Evolutionary conservation across 2,888 invertebrate species (phyloP).

Genomic region (Choreutis nemorana): DNA sequence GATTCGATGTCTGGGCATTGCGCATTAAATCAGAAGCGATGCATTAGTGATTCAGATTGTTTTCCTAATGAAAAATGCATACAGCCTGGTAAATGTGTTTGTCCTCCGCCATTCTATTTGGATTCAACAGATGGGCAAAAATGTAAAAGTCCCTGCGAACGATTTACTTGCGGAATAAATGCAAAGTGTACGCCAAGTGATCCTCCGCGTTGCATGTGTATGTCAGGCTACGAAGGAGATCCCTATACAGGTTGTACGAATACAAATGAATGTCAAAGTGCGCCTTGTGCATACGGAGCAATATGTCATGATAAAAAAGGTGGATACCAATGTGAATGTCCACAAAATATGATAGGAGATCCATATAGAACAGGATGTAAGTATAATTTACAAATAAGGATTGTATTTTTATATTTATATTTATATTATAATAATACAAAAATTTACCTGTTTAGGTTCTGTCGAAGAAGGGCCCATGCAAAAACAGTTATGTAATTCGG

Average conservation of each 20-base stretch:
- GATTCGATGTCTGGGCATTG: constrained; percentile 86
- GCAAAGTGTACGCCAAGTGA: constrained; percentile 89
- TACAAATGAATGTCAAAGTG: constrained; percentile 84
- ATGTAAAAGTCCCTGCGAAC: constrained; percentile 92
- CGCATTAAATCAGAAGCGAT: constrained; percentile 82
- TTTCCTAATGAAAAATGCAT: constrained; percentile 88
- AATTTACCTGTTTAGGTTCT: constrained; percentile 25
- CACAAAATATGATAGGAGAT: constrained; percentile 83
- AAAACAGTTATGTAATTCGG: constrained; percentile 73
- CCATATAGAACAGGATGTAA: constrained; percentile 85
- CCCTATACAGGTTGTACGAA: constrained; percentile 85
- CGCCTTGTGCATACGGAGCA: constrained; percentile 88
- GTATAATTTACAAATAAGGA: constrained; percentile 18
- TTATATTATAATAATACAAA: constrained; percentile 2
- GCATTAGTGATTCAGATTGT: constrained; percentile 84
- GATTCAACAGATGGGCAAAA: constrained; percentile 83
- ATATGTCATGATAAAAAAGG: constrained; percentile 88
- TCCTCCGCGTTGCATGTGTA: constrained; percentile 89
- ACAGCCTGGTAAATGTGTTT: constrained; percentile 90
- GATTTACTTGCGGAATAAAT: constrained; percentile 89
- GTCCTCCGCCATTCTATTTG: constrained; percentile 89
- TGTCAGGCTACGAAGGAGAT: constrained; percentile 86
- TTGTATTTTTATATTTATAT: background rate
- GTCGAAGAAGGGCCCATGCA: constrained; percentile 51
- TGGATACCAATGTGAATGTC: constrained; percentile 86